A percentile compares a stretch with the other conserved stretches of the same genome.
Evolutionary conservation across 2,113 vertebrate species (phyloP).

Genomic region (Bagarius yarrelli): DNA sequence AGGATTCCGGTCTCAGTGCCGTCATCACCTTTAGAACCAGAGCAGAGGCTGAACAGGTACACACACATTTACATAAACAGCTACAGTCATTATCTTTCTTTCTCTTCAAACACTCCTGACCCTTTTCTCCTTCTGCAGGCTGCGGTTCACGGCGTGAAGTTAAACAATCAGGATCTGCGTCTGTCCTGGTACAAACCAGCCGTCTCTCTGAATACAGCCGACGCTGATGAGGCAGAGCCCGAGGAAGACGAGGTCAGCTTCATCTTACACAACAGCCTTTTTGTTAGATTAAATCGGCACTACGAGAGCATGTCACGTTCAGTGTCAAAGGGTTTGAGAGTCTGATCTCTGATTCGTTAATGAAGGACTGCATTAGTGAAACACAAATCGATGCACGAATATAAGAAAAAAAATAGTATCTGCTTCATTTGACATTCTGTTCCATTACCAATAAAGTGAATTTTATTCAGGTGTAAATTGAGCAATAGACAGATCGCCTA

Average conservation of each 20-base stretch:
- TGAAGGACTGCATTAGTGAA: neutral
- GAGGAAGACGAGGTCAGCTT: conserved; percentile 92
- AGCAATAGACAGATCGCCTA: no score
- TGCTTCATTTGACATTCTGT: no score
- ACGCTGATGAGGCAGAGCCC: conserved; percentile 84
- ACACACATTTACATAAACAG: neutral
- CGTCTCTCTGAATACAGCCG: conserved; percentile 69
- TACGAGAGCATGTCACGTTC: neutral
- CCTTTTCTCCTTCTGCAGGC: conserved; percentile 66
- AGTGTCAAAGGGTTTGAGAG: neutral
- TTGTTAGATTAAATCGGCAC: neutral
- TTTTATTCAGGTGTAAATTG: no score
- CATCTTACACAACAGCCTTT: neutral
- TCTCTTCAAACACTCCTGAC: neutral
- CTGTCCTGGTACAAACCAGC: conserved; percentile 92
- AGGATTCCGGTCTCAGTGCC: conserved; percentile 82
- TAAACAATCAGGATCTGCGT: conserved; percentile 87
- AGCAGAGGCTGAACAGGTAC: conserved; percentile 91
- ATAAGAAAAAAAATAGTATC: no score
- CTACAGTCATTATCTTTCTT: neutral
- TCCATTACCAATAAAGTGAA: no score
- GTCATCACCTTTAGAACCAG: conserved; percentile 90
- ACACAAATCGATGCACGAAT: neutral
- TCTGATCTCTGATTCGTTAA: neutral
- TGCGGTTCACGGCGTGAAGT: conserved; percentile 84